Evolutionary conservation across 2,888 invertebrate genomes (phyloP).

Genomic region (Tubulanus polymorphus): DNA sequence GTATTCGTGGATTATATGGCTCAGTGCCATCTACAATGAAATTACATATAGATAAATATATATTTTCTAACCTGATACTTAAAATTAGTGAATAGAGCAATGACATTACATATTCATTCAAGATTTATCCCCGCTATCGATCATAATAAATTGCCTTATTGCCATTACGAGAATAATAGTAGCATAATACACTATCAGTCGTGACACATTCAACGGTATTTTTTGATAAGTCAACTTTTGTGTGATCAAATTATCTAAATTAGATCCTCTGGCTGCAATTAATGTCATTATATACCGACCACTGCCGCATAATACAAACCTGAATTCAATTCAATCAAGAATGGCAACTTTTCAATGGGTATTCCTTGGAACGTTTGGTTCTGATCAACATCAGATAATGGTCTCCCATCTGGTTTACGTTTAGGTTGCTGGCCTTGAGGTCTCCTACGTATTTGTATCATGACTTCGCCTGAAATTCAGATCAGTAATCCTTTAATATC

Average conservation of each 20-base stretch:
- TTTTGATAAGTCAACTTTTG: too few species aligned
- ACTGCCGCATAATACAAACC: too few species aligned
- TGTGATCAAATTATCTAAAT: too few species aligned
- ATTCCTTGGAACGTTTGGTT: slow-evolving; percentile 22
- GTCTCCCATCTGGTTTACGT: slow-evolving; percentile 21
- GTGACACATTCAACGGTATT: too few species aligned
- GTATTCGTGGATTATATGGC: slow-evolving; percentile 56
- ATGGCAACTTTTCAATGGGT: slow-evolving; percentile 57
- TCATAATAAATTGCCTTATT: too few species aligned
- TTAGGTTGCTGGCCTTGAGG: slow-evolving; percentile 67
- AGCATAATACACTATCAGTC: too few species aligned
- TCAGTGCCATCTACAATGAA: slow-evolving; percentile 57
- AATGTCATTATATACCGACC: too few species aligned
- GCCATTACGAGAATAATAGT: too few species aligned
- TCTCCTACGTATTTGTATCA: slow-evolving; percentile 92
- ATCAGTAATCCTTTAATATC: too few species aligned
- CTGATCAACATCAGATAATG: slow-evolving; percentile 10
- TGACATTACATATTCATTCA: background rate
- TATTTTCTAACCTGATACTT: background rate
- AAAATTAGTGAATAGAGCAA: background rate
- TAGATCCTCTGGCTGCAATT: too few species aligned
- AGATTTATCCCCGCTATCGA: too few species aligned
- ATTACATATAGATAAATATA: background rate
- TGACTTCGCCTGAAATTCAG: slow-evolving; percentile 85
- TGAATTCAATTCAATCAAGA: slow-evolving; percentile 72